Evolutionary conservation across 2,888 invertebrate genomes (phyloP).

Genomic region (Epistrophe grossulariae): DNA sequence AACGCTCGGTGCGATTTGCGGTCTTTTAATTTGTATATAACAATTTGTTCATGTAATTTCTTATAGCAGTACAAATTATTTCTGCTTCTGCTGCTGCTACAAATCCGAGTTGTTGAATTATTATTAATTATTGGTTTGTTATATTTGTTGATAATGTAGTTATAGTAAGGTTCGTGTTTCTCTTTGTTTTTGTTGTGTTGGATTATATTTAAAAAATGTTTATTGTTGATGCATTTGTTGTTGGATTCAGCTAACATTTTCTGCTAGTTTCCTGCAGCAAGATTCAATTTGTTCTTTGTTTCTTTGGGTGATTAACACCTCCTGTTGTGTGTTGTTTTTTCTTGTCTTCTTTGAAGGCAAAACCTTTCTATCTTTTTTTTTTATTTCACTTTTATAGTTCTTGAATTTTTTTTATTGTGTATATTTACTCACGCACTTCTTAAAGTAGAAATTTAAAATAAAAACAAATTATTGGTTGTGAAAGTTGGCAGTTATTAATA

Average conservation of each 20-base stretch:
- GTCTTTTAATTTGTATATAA: neutral
- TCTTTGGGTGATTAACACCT: conserved; percentile 32
- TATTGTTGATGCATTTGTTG: conserved; percentile 47
- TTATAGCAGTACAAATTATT: conserved; percentile 1
- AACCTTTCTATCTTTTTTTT: conserved; percentile 16
- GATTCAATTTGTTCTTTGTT: conserved; percentile 21
- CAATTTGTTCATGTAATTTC: neutral
- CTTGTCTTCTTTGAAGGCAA: conserved; percentile 12
- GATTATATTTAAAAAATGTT: conserved; percentile 36
- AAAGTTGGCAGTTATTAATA: conserved; percentile 22
- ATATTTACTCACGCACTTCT: conserved; percentile 24
- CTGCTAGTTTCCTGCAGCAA: conserved; percentile 44
- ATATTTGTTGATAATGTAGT: conserved; percentile 3
- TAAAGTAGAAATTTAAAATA: neutral
- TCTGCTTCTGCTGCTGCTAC: neutral
- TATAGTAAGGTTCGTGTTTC: conserved; percentile 18
- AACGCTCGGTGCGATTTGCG: neutral
- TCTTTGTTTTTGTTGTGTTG: conserved; percentile 40
- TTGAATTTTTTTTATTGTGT: conserved; percentile 10
- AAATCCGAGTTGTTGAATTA: neutral
- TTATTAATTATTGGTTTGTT: neutral
- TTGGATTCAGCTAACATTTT: conserved; percentile 68
- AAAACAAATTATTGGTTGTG: neutral
- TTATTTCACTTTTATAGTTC: conserved; percentile 39
- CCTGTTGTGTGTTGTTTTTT: conserved; percentile 2